Evolutionary conservation across 2,888 invertebrate genomes (phyloP), one percentile per base, ranked within the genome.

Genomic region (Drosophila kuntzei): DNA sequence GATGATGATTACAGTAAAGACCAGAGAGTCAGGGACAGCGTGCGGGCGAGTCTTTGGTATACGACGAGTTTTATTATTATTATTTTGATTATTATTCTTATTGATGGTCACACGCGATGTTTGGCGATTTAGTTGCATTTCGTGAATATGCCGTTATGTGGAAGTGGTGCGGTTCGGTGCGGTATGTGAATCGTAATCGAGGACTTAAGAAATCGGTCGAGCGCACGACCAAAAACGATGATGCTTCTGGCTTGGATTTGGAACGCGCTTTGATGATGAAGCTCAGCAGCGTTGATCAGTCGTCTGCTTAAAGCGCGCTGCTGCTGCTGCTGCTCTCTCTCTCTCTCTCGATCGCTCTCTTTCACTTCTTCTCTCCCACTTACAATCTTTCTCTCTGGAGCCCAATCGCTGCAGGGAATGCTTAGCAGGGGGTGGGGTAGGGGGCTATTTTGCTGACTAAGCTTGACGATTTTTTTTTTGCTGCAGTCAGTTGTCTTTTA

Each of bases 221-320:
- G 73, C 72, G 81, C 75, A 60, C 83, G 68, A 86, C 73, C 83
- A 47, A 80, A 77, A 80, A 77, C 80, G 84, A 75, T 86, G 87
- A 80, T 86, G 87, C 71, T 73, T 60, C 76, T 44, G 81, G 79
- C 68, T 87, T 82, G 78, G 82, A 82, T 82, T 84, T 87, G 80
- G 66, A 87, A 87, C 77, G 78, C 75, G 81, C 71, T 87, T 87
- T 87, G 84, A 87, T 75, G 67, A 71, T 57, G 74, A 71, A 59
- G 75, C 85, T 81, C 71, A 49, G 68, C 71, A 51, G 68, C 71
- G 71, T 64, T 71, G 82, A 82, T 72, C 74, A 67, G 67, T 53
- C 64, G 71, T 66, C 60, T 74, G 62, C 11, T 29, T 22, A 14
- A 44, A 18, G n/a, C 20, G 20, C 46, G 36, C 14, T 25, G 50